Base-by-base conservation (phyloP, 1,140 invertebrate species). In the Bombus confusus region DNA sequence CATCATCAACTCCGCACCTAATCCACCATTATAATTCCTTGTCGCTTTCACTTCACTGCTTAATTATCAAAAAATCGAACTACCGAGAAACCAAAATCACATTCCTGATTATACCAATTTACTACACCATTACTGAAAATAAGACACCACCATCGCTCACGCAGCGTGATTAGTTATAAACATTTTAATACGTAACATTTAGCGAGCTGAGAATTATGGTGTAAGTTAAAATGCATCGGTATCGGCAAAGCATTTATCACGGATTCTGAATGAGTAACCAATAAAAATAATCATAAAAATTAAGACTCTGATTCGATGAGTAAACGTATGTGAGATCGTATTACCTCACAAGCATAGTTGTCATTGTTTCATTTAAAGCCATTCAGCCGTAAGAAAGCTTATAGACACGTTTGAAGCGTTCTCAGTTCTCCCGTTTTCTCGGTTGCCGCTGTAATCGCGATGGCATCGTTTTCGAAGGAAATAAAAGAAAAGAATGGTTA, bases 401-500 rank as follows among this genome's bases (percentile, higher is more conserved):
- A 18, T 31, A 18, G 9, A 43, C 6, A 8, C 8, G 8, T 47
- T 39, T 2, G n/a, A 31, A 18, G 3, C 8, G 13, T 6, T 15
- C 25, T 41, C 15, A n/a, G 3, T 18, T 68, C 31, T 43, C 22
- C 6, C n/a, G 68, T 66, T 47, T 31, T 39, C 12, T 25, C 37
- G 13, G 25, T 25, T 76, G 1, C 31, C 15, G 34, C 6, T n/a
- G 8, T 31, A 57, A 47, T 77, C 31, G 43, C 62, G 28, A 37
- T 77, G 73, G 73, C 47, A 34, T 59, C 64, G 64, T n/a, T 62
- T 80, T 64, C 66, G 31, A 37, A 1, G 68, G 25, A 80, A 72
- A 80, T 59, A 57, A 72, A 68, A 68, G 43, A 71, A 64, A 73
- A 52, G 39, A 31, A 41, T 22, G 66, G 28, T 47, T 39, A 34